A percentile compares a stretch with the other conserved stretches of the same genome.
Evolutionary conservation across 2,113 vertebrate species (phyloP).

Genomic region (Hirundichthys speculiger): DNA sequence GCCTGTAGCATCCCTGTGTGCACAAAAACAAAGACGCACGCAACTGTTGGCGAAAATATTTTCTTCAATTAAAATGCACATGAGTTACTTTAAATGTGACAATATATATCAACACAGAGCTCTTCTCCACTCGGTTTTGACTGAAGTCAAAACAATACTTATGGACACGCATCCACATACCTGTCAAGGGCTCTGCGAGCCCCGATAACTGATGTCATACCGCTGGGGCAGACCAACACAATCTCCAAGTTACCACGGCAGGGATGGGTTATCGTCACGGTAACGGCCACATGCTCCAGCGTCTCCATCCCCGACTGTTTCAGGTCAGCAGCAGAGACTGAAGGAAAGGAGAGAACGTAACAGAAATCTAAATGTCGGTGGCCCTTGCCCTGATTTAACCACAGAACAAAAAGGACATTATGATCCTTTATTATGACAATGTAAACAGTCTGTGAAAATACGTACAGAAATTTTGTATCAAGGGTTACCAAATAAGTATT

Average conservation of each 20-base stretch:
- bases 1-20: constrained; percentile 83
- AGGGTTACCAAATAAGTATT: no score
- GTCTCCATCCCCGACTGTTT: constrained; percentile 90
- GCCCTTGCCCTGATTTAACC: no score
- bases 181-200: constrained; percentile 87
- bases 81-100: background rate
- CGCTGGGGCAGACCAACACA: constrained; percentile 89
- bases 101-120: background rate
- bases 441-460: no score
- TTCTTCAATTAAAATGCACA: background rate
- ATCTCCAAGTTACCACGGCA: constrained; percentile 91
- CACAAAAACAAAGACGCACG: background rate
- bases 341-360: background rate
- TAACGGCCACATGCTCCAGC: constrained; percentile 93
- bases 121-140: background rate
- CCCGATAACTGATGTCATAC: constrained; percentile 91
- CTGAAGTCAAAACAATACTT: background rate
- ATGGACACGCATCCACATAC: background rate
- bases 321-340: constrained; percentile 86
- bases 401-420: no score
- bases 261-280: constrained; percentile 87
- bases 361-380: background rate
- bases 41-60: background rate
- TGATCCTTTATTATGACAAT: no score
- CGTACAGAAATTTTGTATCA: no score